These are phyloP conservation scores for Archilochus colubris DNA, from an alignment of 2,113 vertebrate genomes.

Conservation along the genomic window DNA sequence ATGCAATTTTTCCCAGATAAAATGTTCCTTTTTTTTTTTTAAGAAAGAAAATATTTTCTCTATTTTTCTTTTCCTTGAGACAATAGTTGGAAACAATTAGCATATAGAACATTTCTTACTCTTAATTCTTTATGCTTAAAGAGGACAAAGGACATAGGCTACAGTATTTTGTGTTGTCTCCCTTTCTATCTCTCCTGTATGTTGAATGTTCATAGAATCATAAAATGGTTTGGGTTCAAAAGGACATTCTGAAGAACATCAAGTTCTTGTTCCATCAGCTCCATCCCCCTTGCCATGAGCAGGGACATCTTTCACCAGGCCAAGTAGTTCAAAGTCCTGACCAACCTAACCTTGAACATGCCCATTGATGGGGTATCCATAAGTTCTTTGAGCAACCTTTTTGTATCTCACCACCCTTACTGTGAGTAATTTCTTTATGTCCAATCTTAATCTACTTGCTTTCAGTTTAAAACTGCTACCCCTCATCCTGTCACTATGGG, in stretches of 20 bases:
- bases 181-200: neutral
- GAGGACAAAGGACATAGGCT: neutral
- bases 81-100: neutral
- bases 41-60: neutral
- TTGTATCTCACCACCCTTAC: neutral
- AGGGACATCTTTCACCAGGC: neutral
- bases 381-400: neutral
- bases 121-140: neutral
- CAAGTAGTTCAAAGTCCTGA: neutral
- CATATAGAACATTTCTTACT: neutral
- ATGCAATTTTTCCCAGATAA: neutral
- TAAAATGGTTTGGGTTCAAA: neutral
- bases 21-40: neutral
- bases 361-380: neutral
- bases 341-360: neutral
- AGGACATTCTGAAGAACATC: neutral
- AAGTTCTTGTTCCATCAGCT: neutral
- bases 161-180: neutral
- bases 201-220: neutral
- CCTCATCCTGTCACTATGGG: neutral
- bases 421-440: neutral
- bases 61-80: neutral
- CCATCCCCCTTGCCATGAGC: neutral
- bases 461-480: neutral
- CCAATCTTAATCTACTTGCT: neutral